Conservation (phyloP, 2,113 vertebrate genomes). For the Caranx ignobilis region DNA sequence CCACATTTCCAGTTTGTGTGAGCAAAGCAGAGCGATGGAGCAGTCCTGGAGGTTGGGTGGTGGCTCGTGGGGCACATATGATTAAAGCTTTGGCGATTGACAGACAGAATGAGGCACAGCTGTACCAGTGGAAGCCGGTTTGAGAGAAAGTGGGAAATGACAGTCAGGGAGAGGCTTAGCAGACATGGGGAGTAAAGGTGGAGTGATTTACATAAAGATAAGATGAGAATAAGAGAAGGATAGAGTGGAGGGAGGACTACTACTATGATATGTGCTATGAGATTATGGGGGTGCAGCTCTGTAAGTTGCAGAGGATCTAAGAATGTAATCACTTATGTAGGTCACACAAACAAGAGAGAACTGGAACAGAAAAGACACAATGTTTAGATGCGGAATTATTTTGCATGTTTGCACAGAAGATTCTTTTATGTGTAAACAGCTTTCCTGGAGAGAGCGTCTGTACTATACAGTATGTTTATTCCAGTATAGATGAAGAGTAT, state of each 20-base stretch:
- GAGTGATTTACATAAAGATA: slow-evolving; percentile 46
- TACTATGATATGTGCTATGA: slow-evolving; percentile 25
- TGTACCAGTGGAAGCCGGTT: slow-evolving; percentile 35
- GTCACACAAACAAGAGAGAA: slow-evolving; percentile 45
- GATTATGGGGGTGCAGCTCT: slow-evolving; percentile 10
- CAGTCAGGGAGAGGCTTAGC: slow-evolving; percentile 4
- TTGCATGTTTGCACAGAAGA: slow-evolving; percentile 37
- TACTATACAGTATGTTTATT: slow-evolving; percentile 15
- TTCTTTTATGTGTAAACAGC: slow-evolving; percentile 38
- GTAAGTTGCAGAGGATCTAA: slow-evolving; percentile 40
- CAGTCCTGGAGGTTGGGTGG: not conserved
- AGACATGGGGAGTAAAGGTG: slow-evolving; percentile 21
- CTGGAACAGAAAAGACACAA: slow-evolving; percentile 30
- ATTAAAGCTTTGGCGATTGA: slow-evolving; percentile 33
- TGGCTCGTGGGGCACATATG: slow-evolving; percentile 16
- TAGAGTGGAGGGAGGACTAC: slow-evolving; percentile 12
- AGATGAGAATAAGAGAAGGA: slow-evolving; percentile 5
- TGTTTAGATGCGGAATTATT: slow-evolving; percentile 51
- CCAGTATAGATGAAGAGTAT: slow-evolving; percentile 32
- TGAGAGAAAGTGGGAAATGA: slow-evolving; percentile 37
- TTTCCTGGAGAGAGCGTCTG: slow-evolving; percentile 32
- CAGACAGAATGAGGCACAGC: slow-evolving; percentile 37
- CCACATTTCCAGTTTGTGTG: slow-evolving; percentile 6
- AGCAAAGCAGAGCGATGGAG: not conserved
- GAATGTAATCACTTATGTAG: slow-evolving; percentile 60